Evolutionary conservation across 2,888 invertebrate genomes (phyloP).

Genomic region (Drosophila eohydei): DNA sequence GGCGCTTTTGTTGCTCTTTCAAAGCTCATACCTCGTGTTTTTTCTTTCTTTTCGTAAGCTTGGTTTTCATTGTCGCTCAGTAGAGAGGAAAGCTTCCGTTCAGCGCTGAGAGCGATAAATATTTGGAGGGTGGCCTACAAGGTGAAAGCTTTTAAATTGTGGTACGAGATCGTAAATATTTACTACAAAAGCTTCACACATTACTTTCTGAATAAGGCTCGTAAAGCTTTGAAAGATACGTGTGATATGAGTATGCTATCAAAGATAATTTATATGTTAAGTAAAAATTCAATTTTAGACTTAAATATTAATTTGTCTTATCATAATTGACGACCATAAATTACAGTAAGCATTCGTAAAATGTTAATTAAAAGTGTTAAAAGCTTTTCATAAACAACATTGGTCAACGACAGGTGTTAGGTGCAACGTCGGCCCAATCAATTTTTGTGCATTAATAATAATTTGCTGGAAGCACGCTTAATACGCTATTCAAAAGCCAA

Average conservation of each 20-base stretch:
- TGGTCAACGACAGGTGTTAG: conserved; percentile 56
- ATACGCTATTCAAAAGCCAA: conserved; percentile 70
- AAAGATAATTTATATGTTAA: background rate
- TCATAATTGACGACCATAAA: conserved; percentile 56
- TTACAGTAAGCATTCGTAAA: conserved; percentile 25
- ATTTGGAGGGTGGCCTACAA: conserved; percentile 33
- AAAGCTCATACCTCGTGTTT: conserved; percentile 39
- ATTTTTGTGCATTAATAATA: conserved; percentile 51
- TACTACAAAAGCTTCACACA: conserved; percentile 27
- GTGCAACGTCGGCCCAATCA: conserved; percentile 13
- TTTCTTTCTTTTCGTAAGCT: conserved; percentile 46
- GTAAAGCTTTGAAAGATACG: conserved; percentile 30
- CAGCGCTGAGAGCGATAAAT: conserved; percentile 7
- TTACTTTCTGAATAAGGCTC: conserved; percentile 19
- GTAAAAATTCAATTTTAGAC: conserved; percentile 6
- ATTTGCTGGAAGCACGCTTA: conserved; percentile 60
- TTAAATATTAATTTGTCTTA: conserved; percentile 35
- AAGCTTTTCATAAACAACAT: conserved; percentile 57
- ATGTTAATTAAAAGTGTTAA: conserved; percentile 68
- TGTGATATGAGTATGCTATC: background rate
- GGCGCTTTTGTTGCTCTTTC: conserved; percentile 47
- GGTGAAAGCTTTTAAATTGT: conserved; percentile 19
- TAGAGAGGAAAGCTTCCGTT: conserved; percentile 14
- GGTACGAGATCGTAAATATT: conserved; percentile 33
- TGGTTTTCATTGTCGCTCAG: conserved; percentile 42